Conservation (phyloP, 1,140 invertebrate genomes). For the Archegozetes longisetosus region DNA sequence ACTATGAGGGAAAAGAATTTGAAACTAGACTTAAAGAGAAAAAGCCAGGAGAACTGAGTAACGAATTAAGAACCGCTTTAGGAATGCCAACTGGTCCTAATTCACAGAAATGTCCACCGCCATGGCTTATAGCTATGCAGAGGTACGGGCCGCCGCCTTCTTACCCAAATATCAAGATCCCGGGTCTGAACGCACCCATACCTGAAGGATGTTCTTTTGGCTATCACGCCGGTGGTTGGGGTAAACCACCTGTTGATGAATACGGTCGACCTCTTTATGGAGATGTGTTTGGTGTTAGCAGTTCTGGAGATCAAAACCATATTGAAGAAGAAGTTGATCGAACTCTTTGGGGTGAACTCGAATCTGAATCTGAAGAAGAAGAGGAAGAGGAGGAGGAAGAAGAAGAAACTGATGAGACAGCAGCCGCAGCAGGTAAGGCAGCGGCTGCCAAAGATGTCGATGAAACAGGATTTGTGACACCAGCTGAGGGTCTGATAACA, state of each 20-base stretch:
- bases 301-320: constrained; percentile 9
- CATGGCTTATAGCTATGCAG: constrained; percentile 99
- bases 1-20: constrained; percentile 99
- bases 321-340: constrained; percentile 78
- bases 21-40: constrained; percentile 95
- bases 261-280: constrained; percentile 93
- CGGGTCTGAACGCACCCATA: constrained; percentile 78
- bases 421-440: constrained; percentile 47
- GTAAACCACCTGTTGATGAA: constrained; percentile 99
- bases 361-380: constrained; percentile 75
- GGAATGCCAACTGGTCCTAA: constrained; percentile 93
- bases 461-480: constrained; percentile 64
- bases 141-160: constrained; percentile 97
- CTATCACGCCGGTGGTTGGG: constrained; percentile 98
- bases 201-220: constrained; percentile 93
- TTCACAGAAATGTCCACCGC: constrained; percentile 60
- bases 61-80: constrained; percentile 84
- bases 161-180: constrained; percentile 96
- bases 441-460: constrained; percentile 39
- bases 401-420: constrained; percentile 33
- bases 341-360: constrained; percentile 90
- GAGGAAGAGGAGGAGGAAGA: constrained; percentile 45
- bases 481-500: constrained; percentile 57
- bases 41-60: constrained; percentile 92
- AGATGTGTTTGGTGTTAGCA: constrained; percentile 73